These are phyloP conservation scores for Lerema accius DNA, from an alignment of 1,140 invertebrate genomes.

Conservation along the genomic window DNA sequence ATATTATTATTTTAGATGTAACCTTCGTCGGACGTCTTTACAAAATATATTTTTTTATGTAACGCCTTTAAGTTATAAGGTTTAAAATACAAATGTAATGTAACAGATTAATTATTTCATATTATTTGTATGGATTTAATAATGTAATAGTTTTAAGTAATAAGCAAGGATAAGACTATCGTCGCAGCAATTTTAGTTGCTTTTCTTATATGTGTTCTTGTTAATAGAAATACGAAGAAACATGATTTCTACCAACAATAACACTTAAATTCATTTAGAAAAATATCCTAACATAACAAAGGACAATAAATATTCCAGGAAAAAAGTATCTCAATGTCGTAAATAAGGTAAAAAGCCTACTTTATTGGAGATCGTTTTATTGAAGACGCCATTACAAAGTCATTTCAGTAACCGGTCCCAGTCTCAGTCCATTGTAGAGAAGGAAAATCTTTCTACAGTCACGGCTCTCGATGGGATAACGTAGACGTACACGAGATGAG, in stretches of 20 bases:
- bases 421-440: constrained; percentile 80
- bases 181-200: neutral
- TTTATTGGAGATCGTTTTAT: constrained; percentile 73
- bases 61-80: too few species aligned
- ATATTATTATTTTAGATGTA: constrained; percentile 49
- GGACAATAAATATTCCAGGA: constrained; percentile 43
- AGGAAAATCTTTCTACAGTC: constrained; percentile 82
- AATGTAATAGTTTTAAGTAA: neutral
- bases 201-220: too few species aligned
- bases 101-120: too few species aligned
- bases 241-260: neutral
- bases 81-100: too few species aligned
- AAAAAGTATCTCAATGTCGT: constrained; percentile 47
- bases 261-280: constrained; percentile 9
- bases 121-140: too few species aligned
- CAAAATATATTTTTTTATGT: constrained; percentile 42
- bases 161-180: neutral
- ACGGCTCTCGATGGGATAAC: constrained; percentile 82
- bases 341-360: constrained; percentile 63
- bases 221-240: neutral
- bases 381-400: constrained; percentile 78
- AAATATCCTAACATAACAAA: constrained; percentile 25
- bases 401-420: constrained; percentile 73
- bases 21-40: constrained; percentile 47
- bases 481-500: constrained; percentile 49